Percentiles rank a stretch among this genome's conserved stretches.
Conservation (phyloP, 2,113 vertebrate genomes). For the Podiceps cristatus region DNA sequence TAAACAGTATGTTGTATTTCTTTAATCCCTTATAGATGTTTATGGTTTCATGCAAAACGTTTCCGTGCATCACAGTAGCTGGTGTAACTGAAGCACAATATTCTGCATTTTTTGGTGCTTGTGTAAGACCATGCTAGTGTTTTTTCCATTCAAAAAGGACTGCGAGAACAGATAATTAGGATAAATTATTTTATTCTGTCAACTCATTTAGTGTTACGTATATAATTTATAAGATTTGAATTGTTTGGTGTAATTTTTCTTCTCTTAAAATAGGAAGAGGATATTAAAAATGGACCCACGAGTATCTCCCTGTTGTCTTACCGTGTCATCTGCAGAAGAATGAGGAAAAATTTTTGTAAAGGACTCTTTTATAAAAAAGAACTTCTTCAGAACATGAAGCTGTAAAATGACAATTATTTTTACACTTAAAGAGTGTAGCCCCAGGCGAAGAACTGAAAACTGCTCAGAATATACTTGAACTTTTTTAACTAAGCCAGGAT, state of each 20-base stretch:
- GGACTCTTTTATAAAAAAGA: not conserved
- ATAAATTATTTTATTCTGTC: not conserved
- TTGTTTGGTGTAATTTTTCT: conserved; percentile 10
- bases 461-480: not conserved
- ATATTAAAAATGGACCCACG: conserved; percentile 44
- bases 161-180: not conserved
- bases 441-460: not conserved
- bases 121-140: not conserved
- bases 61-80: not conserved
- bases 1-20: not conserved
- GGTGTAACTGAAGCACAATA: not conserved
- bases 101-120: not conserved
- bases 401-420: not conserved
- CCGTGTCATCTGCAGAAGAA: not conserved
- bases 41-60: not conserved
- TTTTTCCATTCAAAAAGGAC: not conserved
- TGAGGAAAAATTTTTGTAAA: not conserved
- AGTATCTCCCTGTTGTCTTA: not conserved
- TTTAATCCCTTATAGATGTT: not conserved
- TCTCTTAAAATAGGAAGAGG: conserved; percentile 73
- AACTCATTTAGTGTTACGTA: not conserved
- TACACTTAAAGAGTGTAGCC: not conserved
- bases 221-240: not conserved
- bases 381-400: not conserved
- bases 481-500: not conserved